A percentile compares a stretch with the other conserved stretches of the same genome.
Conservation (phyloP, 2,888 invertebrate species). For the Nymphalis urticae region DNA sequence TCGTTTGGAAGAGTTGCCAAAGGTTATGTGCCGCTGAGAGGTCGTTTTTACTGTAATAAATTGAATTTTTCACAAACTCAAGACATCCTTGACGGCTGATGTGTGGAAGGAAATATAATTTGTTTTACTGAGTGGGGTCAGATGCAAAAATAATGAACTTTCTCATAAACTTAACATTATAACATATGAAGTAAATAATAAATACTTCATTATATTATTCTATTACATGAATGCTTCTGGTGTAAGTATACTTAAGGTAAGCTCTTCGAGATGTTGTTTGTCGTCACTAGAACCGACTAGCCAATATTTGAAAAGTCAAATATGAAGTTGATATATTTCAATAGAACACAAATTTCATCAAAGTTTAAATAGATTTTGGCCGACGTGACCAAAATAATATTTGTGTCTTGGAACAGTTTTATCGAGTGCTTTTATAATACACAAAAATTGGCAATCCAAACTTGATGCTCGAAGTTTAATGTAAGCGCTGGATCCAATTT, state of each 20-base stretch:
- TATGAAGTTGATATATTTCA: not conserved
- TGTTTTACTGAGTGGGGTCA: not conserved
- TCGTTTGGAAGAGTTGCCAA: slow-evolving; percentile 5
- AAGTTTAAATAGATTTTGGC: not conserved
- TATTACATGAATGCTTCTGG: too few relatives aligned
- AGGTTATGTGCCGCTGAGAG: not conserved
- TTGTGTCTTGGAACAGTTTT: slow-evolving; percentile 1
- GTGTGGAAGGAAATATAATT: too few relatives aligned
- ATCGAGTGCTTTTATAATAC: slow-evolving; percentile 1
- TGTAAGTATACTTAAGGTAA: too few relatives aligned
- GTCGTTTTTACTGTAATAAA: slow-evolving; percentile 4
- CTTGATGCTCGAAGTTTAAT: not conserved
- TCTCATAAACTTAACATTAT: too few relatives aligned
- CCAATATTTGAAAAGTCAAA: not conserved
- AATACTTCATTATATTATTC: too few relatives aligned
- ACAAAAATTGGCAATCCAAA: slow-evolving; percentile 6
- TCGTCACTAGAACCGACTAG: not conserved
- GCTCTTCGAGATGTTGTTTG: too few relatives aligned
- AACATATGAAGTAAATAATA: too few relatives aligned
- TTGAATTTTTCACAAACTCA: not conserved
- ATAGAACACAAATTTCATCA: not conserved
- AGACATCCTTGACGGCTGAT: not conserved
- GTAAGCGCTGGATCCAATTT: not conserved
- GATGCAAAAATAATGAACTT: not conserved
- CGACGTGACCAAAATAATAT: slow-evolving; percentile 8